Conservation (phyloP, 1,140 invertebrate species). For the Uloborus diversus region DNA sequence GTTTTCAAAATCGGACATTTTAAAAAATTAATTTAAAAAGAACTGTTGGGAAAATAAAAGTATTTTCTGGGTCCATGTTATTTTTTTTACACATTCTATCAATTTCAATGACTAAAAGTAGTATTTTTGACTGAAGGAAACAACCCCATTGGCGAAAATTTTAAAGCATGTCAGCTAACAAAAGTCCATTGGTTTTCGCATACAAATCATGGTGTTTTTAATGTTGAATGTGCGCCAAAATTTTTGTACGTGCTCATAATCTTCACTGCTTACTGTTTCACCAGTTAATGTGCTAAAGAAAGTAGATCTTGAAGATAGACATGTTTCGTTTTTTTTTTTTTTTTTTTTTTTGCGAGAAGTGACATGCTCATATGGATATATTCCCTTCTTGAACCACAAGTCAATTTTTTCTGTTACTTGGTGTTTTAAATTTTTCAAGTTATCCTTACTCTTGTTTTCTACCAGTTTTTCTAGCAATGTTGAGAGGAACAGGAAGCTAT, state of each 20-base stretch:
- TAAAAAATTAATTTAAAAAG: no score
- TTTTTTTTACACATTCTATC: no score
- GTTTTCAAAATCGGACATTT: no score
- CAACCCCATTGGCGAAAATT: conserved; percentile 60
- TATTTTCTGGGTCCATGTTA: no score
- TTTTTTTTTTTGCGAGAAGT: not conserved
- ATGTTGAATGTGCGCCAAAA: conserved; percentile 60
- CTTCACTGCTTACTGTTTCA: not conserved
- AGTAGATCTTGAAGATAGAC: not conserved
- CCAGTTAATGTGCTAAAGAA: not conserved
- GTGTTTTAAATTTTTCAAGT: not conserved
- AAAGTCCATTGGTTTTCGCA: conserved; percentile 43
- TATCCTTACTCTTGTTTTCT: not conserved
- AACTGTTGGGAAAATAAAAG: no score
- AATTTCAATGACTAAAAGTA: no score
- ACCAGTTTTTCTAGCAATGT: conserved; percentile 11
- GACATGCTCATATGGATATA: conserved; percentile 17
- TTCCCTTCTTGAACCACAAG: not conserved
- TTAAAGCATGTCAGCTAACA: conserved; percentile 60
- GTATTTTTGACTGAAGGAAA: no score
- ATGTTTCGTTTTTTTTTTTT: no score
- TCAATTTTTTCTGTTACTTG: not conserved
- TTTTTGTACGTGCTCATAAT: conserved; percentile 26
- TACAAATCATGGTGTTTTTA: conserved; percentile 45
- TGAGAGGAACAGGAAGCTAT: not conserved